Evolutionary conservation across 2,888 invertebrate genomes (phyloP).

Genomic region (Standfussiana lucernea): DNA sequence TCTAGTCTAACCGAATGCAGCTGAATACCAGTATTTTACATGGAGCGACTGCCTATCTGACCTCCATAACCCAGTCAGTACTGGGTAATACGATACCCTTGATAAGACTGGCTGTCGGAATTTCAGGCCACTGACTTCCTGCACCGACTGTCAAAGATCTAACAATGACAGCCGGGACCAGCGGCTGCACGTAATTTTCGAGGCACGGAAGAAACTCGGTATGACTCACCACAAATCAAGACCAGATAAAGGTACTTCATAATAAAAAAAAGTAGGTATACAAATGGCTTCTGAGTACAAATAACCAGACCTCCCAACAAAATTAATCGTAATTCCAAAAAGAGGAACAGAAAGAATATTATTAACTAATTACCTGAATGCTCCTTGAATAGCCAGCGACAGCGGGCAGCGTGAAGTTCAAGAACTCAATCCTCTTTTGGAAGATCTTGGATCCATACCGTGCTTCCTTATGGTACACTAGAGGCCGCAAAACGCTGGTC

Average conservation of each 20-base stretch:
- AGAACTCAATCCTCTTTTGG: conserved; percentile 77
- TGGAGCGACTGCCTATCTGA: too few relatives aligned
- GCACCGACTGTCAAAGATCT: too few relatives aligned
- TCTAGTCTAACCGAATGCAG: too few relatives aligned
- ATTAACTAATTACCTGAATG: conserved; percentile 70
- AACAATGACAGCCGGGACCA: too few relatives aligned
- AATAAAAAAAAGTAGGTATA: neutral
- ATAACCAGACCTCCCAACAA: neutral
- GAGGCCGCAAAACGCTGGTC: conserved; percentile 72
- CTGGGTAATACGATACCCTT: too few relatives aligned
- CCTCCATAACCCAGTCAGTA: too few relatives aligned
- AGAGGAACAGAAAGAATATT: too few relatives aligned
- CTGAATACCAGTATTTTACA: too few relatives aligned
- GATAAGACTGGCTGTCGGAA: too few relatives aligned
- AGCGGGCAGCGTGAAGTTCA: conserved; percentile 72
- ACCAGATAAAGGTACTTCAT: neutral
- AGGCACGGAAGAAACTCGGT: too few relatives aligned
- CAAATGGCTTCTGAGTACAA: neutral
- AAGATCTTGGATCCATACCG: conserved; percentile 69
- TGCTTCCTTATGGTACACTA: conserved; percentile 71
- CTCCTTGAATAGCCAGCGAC: conserved; percentile 45
- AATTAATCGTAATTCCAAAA: neutral
- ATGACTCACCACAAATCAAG: neutral
- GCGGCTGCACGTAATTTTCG: too few relatives aligned
- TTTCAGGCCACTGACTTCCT: too few relatives aligned